phyloP scores from a whole-genome alignment of 2,113 vertebrate species.

The Egretta garzetta region DNA sequence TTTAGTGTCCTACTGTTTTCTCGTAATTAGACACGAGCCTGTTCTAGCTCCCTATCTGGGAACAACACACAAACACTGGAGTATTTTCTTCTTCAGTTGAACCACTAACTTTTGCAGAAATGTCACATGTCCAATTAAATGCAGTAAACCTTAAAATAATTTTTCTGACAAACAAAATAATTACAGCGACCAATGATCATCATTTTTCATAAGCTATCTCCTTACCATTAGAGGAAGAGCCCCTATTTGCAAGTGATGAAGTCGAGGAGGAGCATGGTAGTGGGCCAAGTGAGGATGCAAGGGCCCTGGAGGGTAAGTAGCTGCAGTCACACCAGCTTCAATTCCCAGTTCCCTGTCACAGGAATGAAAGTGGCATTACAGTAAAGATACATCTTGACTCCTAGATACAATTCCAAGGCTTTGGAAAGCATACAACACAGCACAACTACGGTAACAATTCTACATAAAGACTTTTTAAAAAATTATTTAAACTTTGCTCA shows the following conservation, averaged over 20 bases:
- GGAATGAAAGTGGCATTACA: slow-evolving; percentile 1
- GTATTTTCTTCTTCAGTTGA: background rate
- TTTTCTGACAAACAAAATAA: background rate
- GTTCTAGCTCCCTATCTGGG: background rate
- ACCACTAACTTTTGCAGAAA: background rate
- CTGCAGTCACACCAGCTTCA: slow-evolving; percentile 93
- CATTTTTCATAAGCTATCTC: background rate
- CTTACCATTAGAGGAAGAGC: slow-evolving; percentile 94
- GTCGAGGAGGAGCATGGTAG: slow-evolving; percentile 94
- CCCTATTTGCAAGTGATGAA: slow-evolving; percentile 93
- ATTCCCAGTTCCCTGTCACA: slow-evolving; percentile 93
- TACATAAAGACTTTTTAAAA: fast-evolving
- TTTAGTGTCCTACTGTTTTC: background rate
- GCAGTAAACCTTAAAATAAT: background rate
- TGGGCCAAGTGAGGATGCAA: slow-evolving; percentile 95
- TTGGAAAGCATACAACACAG: background rate
- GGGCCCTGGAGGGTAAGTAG: slow-evolving; percentile 91
- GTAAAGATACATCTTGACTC: background rate
- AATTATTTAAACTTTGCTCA: background rate
- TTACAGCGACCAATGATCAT: background rate
- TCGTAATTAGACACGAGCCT: background rate
- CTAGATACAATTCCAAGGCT: background rate
- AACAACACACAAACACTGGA: background rate
- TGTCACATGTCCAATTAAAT: background rate
- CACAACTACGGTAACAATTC: background rate